phyloP scores from a whole-genome alignment of 2,888 invertebrate species.

The Pristionchus maxplancki region DNA sequence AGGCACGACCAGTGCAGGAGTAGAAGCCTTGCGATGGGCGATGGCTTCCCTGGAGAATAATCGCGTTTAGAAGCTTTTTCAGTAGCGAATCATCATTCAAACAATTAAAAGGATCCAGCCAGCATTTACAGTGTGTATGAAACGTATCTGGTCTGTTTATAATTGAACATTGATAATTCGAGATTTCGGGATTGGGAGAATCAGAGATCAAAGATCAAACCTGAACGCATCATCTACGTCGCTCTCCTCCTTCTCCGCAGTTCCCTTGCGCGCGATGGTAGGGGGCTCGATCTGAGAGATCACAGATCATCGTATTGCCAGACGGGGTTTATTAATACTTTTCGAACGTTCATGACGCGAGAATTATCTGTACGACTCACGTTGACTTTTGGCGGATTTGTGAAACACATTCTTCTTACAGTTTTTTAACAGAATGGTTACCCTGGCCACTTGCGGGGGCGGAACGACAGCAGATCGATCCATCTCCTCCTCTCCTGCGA shows the following conservation, averaged over 20 bases:
- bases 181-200: background rate
- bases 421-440: too few species aligned
- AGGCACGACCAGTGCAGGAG: background rate
- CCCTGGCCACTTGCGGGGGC: background rate
- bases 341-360: background rate
- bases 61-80: too few species aligned
- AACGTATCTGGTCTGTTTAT: background rate
- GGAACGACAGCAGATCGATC: background rate
- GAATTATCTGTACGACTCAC: too few species aligned
- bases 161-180: too few species aligned
- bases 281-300: slow-evolving; percentile 16
- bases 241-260: slow-evolving; percentile 3
- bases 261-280: background rate
- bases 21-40: slow-evolving; percentile 37
- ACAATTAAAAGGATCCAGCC: too few species aligned
- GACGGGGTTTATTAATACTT: too few species aligned
- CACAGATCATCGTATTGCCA: too few species aligned
- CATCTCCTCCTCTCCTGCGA: slow-evolving; percentile 16
- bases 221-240: slow-evolving; percentile 47
- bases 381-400: background rate
- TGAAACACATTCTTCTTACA: background rate
- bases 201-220: background rate
- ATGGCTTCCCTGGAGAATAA: slow-evolving; percentile 29
- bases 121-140: background rate
- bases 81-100: too few species aligned